phyloP scores from a whole-genome alignment of 2,888 invertebrate species.

The Pseudanteris insignis region DNA sequence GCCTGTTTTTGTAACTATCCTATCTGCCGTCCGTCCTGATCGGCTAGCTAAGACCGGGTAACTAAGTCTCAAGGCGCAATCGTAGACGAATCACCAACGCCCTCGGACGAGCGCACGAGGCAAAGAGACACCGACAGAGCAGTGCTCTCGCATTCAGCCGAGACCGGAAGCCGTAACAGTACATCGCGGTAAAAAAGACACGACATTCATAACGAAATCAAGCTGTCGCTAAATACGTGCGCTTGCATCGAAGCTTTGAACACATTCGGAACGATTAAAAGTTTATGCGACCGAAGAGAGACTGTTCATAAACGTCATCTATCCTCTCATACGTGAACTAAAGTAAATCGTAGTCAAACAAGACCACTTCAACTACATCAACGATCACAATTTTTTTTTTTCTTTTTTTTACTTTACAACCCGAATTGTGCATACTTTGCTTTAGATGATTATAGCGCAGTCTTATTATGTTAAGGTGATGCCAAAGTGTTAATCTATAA shows the following conservation, averaged over 20 bases:
- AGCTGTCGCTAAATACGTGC: constrained; percentile 36
- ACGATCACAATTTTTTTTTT: constrained; percentile 8
- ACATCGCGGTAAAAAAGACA: constrained; percentile 25
- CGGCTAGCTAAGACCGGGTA: constrained; percentile 36
- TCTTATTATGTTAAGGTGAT: no score
- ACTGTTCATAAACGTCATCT: constrained; percentile 9
- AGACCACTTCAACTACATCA: constrained; percentile 1
- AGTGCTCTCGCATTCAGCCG: constrained; percentile 8
- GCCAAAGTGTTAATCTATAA: no score
- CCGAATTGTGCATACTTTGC: constrained; percentile 12
- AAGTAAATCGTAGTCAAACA: background rate
- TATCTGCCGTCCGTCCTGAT: constrained; percentile 36
- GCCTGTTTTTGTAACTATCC: constrained; percentile 40
- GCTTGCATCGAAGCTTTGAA: constrained; percentile 51
- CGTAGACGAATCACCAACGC: constrained; percentile 21
- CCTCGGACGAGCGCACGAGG: constrained; percentile 4
- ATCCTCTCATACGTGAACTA: background rate
- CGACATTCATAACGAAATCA: constrained; percentile 31
- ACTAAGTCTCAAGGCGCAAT: constrained; percentile 44
- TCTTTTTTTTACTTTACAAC: constrained; percentile 1
- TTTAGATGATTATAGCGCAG: no score
- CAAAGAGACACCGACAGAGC: background rate
- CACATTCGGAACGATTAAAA: constrained; percentile 55
- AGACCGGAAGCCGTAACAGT: constrained; percentile 11
- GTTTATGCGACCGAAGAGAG: background rate